Base-by-base conservation (phyloP, 2,888 invertebrate species). In the Archips crataeganus region DNA sequence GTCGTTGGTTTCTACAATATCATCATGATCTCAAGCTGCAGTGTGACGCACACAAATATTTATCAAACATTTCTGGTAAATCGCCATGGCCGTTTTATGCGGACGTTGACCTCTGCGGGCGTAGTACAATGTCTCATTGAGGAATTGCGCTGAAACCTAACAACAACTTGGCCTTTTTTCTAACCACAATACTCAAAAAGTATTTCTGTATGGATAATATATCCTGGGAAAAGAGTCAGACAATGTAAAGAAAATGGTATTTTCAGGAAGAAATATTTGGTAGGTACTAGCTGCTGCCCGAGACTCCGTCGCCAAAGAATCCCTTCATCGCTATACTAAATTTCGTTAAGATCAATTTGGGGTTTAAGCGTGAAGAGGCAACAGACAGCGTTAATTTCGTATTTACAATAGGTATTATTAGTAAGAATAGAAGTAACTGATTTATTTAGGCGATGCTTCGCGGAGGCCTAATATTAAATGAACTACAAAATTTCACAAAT, bases 41-140 rank as follows among this genome's bases (percentile, higher is more conserved):
- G 65, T 32, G 32, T 57, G 75, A 69, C 79, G 81, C 79, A 78
- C 75, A 82, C 84, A 86, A 90, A 90, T 87, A 88, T 90, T 89
- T 88, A 89, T 87, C 80, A 76, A 79, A 85, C 85, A 85, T 87
- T 86, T 87, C 82, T 85, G 84, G 83, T 85, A 85, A 86, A 85
- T 80, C 80, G 77, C 79, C 80, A 78, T 79, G 79, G 80, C 80
- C 77, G 76, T 76, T 84, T 82, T 77, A 81, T 79, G 75, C 80
- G 90, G 80, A 83, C 87, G 77, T 81, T 87, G 88, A 89, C 85
- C 91, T 83, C 90, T 82, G 78, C 75, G 68, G 74, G 78, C 71
- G 67, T 71, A 72, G 57, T 68, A 73, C 69, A 72, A 67, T 67
- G 54, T 72, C 65, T 72, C 66, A 60, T 62, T 36, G 5, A 62